phyloP scores from a whole-genome alignment of 2,797 vertebrate species.

The Chelonia mydas region DNA sequence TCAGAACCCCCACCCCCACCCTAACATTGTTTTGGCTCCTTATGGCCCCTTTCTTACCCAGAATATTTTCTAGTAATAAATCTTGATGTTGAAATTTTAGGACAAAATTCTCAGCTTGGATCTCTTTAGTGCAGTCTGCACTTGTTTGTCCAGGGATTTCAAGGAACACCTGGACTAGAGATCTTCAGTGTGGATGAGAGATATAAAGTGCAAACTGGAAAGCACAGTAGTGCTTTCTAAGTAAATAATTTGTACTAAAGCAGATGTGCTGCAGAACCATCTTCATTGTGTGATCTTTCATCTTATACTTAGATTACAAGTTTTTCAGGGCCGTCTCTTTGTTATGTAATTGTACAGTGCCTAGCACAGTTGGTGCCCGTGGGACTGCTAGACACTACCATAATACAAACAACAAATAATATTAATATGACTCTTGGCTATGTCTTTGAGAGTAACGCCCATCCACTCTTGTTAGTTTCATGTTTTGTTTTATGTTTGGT shows the following conservation, averaged over 20 bases:
- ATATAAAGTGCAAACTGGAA: background rate
- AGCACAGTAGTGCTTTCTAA: constrained; percentile 6
- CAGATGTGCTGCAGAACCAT: constrained; percentile 12
- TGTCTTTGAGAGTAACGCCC: background rate
- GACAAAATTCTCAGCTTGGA: constrained; percentile 24
- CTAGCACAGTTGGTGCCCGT: background rate
- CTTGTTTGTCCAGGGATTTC: constrained; percentile 7
- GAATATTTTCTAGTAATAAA: constrained; percentile 28
- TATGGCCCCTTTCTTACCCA: background rate
- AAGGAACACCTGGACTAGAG: background rate
- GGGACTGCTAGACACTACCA: background rate
- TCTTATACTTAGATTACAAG: constrained; percentile 28
- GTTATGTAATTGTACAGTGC: background rate
- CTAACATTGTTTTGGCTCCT: background rate
- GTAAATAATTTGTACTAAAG: constrained; percentile 7
- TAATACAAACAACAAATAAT: background rate
- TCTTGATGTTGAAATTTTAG: background rate
- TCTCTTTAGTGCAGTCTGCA: background rate
- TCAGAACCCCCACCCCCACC: background rate
- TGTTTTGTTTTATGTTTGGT: constrained; percentile 1
- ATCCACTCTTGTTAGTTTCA: background rate
- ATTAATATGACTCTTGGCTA: accelerated
- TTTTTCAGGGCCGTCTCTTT: constrained; percentile 33
- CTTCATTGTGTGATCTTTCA: constrained; percentile 11
- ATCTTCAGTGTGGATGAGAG: background rate